Conservation (phyloP, 2,888 invertebrate species). For the Synanthedon tipuliformis region DNA sequence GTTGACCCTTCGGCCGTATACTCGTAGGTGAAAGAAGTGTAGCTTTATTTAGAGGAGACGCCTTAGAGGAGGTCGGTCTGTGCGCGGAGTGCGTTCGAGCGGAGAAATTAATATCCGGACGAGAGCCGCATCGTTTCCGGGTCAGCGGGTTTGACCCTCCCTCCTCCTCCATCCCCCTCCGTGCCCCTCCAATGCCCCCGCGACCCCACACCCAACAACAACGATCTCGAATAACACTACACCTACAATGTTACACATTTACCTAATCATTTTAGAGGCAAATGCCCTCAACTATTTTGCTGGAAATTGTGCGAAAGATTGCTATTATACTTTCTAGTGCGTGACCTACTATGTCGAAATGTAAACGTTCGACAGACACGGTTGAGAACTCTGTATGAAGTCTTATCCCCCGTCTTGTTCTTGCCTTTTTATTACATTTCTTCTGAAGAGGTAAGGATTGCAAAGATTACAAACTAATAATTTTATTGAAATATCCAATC, state of each 20-base stretch:
- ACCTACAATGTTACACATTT: not conserved
- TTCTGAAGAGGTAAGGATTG: no score
- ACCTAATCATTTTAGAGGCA: not conserved
- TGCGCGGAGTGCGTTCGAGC: constrained; percentile 29
- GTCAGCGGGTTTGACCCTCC: constrained; percentile 25
- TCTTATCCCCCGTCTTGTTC: no score
- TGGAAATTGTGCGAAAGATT: not conserved
- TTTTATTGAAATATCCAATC: no score
- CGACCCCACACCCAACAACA: not conserved
- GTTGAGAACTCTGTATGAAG: no score
- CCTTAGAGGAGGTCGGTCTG: constrained; percentile 20
- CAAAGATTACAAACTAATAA: no score
- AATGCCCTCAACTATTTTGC: not conserved
- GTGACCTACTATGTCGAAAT: no score
- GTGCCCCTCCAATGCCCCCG: not conserved
- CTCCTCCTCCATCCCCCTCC: constrained; percentile 1
- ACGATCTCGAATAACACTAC: not conserved
- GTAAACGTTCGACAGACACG: no score
- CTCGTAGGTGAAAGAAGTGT: no score
- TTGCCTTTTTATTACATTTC: no score
- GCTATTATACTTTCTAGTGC: no score
- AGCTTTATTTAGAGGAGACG: constrained; percentile 10
- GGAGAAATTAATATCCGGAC: constrained; percentile 49
- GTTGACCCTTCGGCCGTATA: no score
- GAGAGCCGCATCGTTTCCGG: constrained; percentile 42